Evolutionary conservation across 2,113 vertebrate species (phyloP).

Genomic region (Alces alces): DNA sequence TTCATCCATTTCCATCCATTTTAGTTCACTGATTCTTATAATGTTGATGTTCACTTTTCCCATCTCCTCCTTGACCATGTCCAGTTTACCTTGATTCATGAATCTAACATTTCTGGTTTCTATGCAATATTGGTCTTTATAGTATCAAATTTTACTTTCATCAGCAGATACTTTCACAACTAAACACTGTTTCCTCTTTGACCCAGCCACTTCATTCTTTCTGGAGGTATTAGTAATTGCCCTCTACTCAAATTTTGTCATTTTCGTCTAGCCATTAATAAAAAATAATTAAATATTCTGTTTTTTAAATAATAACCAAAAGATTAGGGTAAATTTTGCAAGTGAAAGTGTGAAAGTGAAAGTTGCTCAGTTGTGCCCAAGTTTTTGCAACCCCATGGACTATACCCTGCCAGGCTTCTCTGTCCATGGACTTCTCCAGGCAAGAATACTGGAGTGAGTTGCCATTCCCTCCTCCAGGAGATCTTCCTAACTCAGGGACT

Average conservation of each 20-base stretch:
- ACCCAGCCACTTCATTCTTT: neutral
- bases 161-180: neutral
- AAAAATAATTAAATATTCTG: neutral
- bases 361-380: neutral
- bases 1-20: neutral
- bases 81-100: neutral
- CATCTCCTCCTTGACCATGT: neutral
- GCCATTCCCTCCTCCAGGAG: neutral
- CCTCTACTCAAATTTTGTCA: neutral
- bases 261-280: neutral
- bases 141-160: neutral
- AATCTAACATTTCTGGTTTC: neutral
- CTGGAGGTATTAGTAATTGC: neutral
- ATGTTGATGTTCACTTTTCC: neutral
- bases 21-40: neutral
- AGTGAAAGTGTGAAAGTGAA: neutral
- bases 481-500: neutral
- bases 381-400: neutral
- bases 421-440: neutral
- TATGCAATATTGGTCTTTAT: neutral
- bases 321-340: neutral
- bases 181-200: neutral
- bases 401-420: neutral
- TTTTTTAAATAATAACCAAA: neutral
- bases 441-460: neutral